Percentiles rank a stretch among this genome's conserved stretches.
Evolutionary conservation across 2,888 invertebrate genomes (phyloP).

Genomic region (Dysmachus trigonus): DNA sequence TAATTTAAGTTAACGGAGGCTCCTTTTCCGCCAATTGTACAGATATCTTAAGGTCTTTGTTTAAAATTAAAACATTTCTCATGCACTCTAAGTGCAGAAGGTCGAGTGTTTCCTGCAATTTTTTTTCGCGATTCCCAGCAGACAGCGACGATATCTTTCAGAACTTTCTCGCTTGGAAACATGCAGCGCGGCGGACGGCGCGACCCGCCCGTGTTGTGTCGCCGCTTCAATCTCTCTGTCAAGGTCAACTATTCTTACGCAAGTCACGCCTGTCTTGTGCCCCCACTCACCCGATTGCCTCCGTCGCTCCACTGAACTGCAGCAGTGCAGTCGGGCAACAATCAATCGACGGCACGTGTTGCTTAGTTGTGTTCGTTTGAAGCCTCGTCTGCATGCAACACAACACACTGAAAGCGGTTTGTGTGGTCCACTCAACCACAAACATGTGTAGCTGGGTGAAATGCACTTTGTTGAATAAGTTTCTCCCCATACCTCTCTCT

Average conservation of each 20-base stretch:
- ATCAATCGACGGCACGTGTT: neutral
- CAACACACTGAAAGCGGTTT: neutral
- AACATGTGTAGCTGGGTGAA: neutral
- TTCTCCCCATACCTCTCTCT: neutral
- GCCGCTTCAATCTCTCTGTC: neutral
- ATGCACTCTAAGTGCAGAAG: neutral
- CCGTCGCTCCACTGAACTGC: neutral
- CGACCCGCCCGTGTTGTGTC: neutral
- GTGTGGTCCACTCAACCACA: neutral
- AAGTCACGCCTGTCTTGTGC: neutral
- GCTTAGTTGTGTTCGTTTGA: neutral
- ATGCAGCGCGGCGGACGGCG: neutral
- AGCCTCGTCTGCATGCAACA: neutral
- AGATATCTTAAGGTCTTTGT: neutral
- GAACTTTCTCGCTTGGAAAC: neutral
- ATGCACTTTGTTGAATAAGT: neutral
- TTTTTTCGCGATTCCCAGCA: neutral
- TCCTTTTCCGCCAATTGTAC: neutral
- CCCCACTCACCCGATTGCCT: neutral
- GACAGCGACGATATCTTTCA: neutral
- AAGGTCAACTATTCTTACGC: neutral
- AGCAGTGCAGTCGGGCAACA: neutral
- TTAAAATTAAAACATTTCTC: neutral
- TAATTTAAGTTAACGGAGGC: neutral
- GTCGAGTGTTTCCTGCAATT: neutral